Evolutionary conservation across 2,797 vertebrate genomes (phyloP).

Genomic region (Alcedo quadribrachys): DNA sequence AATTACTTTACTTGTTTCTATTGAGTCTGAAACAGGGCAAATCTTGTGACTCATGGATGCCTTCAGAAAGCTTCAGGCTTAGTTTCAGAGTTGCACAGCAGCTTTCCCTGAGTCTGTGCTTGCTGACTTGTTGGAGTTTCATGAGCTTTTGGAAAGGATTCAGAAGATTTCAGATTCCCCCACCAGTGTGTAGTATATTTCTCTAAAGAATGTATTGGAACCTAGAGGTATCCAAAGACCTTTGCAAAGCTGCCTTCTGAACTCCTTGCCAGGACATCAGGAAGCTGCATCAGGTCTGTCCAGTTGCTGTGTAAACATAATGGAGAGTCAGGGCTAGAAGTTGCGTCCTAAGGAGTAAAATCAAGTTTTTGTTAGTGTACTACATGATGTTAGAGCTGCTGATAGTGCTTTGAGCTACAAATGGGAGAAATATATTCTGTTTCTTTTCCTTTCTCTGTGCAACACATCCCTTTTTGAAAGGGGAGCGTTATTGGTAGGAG

Average conservation of each 20-base stretch:
- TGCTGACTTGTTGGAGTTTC: background rate
- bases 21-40: background rate
- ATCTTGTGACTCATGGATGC: background rate
- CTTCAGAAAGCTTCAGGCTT: constrained; percentile 4
- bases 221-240: background rate
- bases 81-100: background rate
- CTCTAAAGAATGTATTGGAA: background rate
- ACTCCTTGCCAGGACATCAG: background rate
- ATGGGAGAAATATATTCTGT: background rate
- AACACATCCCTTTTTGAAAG: background rate
- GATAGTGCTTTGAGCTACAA: background rate
- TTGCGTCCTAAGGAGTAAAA: background rate
- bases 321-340: background rate
- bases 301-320: background rate
- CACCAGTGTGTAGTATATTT: background rate
- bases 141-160: background rate
- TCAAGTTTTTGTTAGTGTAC: background rate
- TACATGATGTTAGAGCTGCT: background rate
- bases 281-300: background rate
- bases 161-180: background rate
- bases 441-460: background rate
- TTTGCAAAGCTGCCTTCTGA: background rate
- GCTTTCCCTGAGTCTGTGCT: background rate
- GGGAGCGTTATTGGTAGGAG: background rate
- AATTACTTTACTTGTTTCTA: constrained; percentile 30